phyloP scores from a whole-genome alignment of 1,140 invertebrate species.

The Phthorimaea operculella region DNA sequence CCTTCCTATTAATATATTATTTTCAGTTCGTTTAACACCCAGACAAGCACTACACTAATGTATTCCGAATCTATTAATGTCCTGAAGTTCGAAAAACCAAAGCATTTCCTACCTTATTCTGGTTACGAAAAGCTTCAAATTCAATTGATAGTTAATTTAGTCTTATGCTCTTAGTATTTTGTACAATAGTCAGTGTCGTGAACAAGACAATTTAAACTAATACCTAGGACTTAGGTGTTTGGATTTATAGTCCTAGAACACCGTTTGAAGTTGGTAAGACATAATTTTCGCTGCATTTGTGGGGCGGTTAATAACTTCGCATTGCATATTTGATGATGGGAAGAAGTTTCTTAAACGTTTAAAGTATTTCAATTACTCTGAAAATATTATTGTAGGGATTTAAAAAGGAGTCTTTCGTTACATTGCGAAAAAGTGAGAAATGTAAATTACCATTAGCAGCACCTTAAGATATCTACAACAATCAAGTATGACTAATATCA shows the following conservation, averaged over 20 bases:
- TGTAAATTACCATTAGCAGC: too few species aligned
- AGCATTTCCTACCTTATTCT: too few species aligned
- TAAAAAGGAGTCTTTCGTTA: too few species aligned
- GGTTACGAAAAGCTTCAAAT: too few species aligned
- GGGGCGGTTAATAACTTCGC: not conserved
- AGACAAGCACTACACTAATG: not conserved
- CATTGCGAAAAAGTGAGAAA: too few species aligned
- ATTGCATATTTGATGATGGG: not conserved
- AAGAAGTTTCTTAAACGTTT: too few species aligned
- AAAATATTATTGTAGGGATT: too few species aligned
- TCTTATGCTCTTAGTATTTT: too few species aligned
- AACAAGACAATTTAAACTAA: constrained; percentile 7
- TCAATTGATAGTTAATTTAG: too few species aligned
- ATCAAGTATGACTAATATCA: too few species aligned
- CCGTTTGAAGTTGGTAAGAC: not conserved
- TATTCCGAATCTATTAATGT: constrained; percentile 5
- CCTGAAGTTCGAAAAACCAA: not conserved
- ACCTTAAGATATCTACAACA: too few species aligned
- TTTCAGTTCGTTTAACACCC: constrained; percentile 1
- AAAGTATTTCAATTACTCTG: too few species aligned
- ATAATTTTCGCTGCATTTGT: not conserved
- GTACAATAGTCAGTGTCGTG: not conserved
- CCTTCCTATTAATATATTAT: constrained; percentile 4
- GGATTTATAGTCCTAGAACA: constrained; percentile 1
- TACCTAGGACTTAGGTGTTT: constrained; percentile 7